A percentile compares a stretch with the other conserved stretches of the same genome.
These are phyloP conservation scores for Temnothorax ravouxi DNA, from an alignment of 2,888 invertebrate genomes.

Conservation along the genomic window DNA sequence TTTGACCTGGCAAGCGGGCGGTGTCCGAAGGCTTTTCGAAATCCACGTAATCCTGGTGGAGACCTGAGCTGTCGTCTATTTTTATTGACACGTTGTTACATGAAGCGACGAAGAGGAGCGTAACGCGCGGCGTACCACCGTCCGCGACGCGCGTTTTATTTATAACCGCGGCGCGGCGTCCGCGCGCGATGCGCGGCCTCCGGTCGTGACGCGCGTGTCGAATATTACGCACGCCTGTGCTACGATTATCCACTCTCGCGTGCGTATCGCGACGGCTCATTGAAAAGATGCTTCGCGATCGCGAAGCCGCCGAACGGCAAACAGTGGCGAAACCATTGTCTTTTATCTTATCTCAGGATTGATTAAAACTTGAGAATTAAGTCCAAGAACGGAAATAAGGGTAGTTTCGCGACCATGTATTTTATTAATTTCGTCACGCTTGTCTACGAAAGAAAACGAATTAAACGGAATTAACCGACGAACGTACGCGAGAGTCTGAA, in stretches of 20 bases:
- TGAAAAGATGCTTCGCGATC: conserved; percentile 58
- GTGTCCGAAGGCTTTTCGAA: neutral
- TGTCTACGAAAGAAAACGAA: neutral
- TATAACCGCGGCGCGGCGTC: conserved; percentile 70
- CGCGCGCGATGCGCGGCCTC: conserved; percentile 61
- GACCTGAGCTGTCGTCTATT: conserved; percentile 70
- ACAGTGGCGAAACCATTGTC: conserved; percentile 12
- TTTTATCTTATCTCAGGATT: conserved; percentile 35
- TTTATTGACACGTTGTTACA: conserved; percentile 74
- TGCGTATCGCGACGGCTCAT: conserved; percentile 48
- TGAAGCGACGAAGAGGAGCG: conserved; percentile 67
- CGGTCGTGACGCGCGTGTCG: conserved; percentile 75
- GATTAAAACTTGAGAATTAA: conserved; percentile 26
- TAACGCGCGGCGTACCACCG: conserved; percentile 63
- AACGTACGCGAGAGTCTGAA: neutral
- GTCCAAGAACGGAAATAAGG: neutral
- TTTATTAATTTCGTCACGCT: neutral
- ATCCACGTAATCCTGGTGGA: conserved; percentile 46
- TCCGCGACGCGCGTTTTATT: conserved; percentile 73
- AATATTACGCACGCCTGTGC: conserved; percentile 75
- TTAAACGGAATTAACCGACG: neutral
- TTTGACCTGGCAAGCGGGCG: conserved; percentile 7
- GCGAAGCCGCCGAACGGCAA: neutral
- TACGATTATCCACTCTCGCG: conserved; percentile 51
- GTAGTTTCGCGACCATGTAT: neutral